Conservation (phyloP, 1,140 invertebrate genomes). For the Copidosoma floridanum region DNA sequence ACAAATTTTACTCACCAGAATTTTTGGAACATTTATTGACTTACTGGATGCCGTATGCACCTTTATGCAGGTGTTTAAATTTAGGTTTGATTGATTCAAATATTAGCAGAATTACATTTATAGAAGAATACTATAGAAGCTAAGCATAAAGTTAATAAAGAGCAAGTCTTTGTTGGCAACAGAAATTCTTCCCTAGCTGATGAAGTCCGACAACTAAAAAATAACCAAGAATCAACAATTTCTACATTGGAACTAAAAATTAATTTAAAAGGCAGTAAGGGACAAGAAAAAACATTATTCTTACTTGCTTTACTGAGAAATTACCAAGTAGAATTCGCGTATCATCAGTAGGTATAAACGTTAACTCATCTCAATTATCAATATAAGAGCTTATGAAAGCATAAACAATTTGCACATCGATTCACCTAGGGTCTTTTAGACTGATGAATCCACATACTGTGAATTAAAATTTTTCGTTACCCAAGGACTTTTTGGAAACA, state of each 20-base stretch:
- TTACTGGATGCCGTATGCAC: not conserved
- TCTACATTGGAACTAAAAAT: not conserved
- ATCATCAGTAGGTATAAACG: constrained; percentile 18
- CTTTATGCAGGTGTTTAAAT: not conserved
- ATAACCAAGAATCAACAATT: not conserved
- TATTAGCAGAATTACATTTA: not conserved
- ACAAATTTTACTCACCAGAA: constrained; percentile 22
- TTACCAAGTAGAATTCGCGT: constrained; percentile 2
- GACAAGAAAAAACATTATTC: too few species aligned
- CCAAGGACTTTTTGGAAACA: too few species aligned
- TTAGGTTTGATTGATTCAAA: not conserved
- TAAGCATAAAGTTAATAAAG: not conserved
- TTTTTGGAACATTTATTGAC: constrained; percentile 8
- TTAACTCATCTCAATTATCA: constrained; percentile 14
- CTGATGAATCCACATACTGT: too few species aligned
- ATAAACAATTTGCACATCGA: too few species aligned
- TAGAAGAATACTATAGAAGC: not conserved
- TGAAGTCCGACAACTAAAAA: not conserved
- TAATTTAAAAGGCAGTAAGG: not conserved
- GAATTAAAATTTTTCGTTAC: too few species aligned
- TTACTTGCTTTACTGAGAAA: too few species aligned
- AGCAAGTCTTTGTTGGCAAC: not conserved
- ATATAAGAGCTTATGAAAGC: not conserved
- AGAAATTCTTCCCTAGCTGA: not conserved
- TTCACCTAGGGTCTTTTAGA: too few species aligned